These are phyloP conservation scores for Nephrotoma guestfalica DNA, from an alignment of 2,888 invertebrate species.

Conservation along the genomic window DNA sequence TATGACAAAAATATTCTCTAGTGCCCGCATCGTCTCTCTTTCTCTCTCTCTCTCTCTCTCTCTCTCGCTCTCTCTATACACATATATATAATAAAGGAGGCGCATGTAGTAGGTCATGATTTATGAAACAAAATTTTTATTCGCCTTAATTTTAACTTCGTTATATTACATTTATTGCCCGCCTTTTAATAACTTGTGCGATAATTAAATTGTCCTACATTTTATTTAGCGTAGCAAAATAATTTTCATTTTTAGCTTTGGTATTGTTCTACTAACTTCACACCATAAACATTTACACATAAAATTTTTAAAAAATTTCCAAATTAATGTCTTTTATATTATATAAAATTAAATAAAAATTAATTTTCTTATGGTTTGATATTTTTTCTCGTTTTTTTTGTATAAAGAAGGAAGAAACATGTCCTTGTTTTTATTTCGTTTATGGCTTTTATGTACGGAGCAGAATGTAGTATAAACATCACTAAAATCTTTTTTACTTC, in stretches of 20 bases:
- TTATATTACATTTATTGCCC: too few relatives aligned
- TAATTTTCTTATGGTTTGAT: neutral
- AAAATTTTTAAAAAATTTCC: neutral
- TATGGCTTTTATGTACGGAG: neutral
- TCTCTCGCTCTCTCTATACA: too few relatives aligned
- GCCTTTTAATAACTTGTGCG: too few relatives aligned
- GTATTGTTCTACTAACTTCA: neutral
- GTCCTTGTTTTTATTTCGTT: neutral
- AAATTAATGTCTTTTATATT: neutral
- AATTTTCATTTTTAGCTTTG: neutral
- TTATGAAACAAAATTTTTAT: too few relatives aligned
- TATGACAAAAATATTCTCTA: too few relatives aligned
- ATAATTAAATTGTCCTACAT: neutral
- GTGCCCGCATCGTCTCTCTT: too few relatives aligned
- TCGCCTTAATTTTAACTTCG: too few relatives aligned
- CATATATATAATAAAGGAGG: too few relatives aligned
- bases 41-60: too few relatives aligned
- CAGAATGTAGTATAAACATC: too few relatives aligned
- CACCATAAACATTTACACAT: neutral
- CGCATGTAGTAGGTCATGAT: too few relatives aligned
- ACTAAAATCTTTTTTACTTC: neutral
- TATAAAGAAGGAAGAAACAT: neutral
- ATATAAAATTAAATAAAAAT: neutral
- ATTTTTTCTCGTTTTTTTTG: neutral
- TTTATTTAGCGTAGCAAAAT: neutral